Evolutionary conservation across 1,140 invertebrate species (phyloP), one percentile per base, ranked within the genome.

Genomic region (Pseudomyrmex pallidus): DNA sequence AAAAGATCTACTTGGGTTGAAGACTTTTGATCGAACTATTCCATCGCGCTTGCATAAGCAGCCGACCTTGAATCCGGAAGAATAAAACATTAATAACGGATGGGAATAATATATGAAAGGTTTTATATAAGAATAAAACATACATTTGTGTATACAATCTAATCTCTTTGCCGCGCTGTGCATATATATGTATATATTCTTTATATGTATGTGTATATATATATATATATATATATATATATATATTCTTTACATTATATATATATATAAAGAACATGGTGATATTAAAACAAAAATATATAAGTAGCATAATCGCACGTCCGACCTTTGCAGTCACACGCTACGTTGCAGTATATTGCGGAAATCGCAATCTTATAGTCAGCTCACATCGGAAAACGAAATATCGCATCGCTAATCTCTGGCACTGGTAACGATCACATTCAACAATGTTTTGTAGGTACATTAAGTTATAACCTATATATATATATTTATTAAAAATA

Each of bases 241-340:
- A 35, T 35, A 35, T 35, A 35, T 35, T 35, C 0, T 35, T 5
- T 35, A 35, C 0, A 35, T 35, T 35, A 0, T 35, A 35, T 7
- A 7, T 35, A 7, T 35, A 35, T 8, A 77, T 52, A 17, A 64
- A 56, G 17, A 35, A 25, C 66, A 77, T 20, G 54, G 54, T 7
- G 20, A 44, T 70, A 17, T 48, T 78, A 13, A 17, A 48, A 78
- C 57, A 78, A 70, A 80, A 78, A 78, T 70, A 80, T 80, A 80
- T 80, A 80, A 80, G 54, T 80, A 80, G 76, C 76, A 66, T 80
- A 59, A 80, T 70, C 76, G 20, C 44, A 15, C 15, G 17, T 70
- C 22, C 76, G 56, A 59, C 44, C 20, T 80, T 80, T 70, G 44
- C 54, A 80, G 76, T 80, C 44, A 78, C 73, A 22, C 59, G 73